Conservation (phyloP, 2,113 vertebrate species). For the Bostrychus sinensis region DNA sequence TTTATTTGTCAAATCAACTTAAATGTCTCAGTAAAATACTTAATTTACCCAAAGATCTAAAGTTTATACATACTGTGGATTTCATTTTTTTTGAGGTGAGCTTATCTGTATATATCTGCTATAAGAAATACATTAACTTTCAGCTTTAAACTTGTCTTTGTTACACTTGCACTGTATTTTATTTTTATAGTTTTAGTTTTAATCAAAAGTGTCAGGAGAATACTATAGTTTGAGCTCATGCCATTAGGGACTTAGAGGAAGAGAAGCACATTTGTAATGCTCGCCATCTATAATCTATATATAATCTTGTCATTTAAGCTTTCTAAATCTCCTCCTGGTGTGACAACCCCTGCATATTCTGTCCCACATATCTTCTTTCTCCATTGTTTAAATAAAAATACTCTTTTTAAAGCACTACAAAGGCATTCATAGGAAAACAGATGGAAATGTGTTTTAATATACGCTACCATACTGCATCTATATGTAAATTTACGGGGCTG, state of each 20-base stretch:
- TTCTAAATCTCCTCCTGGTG: slow-evolving; percentile 52
- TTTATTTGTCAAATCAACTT: no score
- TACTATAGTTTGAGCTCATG: background rate
- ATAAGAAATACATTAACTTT: no score
- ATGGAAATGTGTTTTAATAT: slow-evolving; percentile 46
- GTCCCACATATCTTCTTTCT: slow-evolving; percentile 25
- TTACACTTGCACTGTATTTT: background rate
- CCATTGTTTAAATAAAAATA: slow-evolving; percentile 45
- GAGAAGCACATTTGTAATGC: slow-evolving; percentile 18
- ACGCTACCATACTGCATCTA: slow-evolving; percentile 31
- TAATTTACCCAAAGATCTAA: no score
- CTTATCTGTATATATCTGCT: no score
- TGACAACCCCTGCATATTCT: slow-evolving; percentile 37
- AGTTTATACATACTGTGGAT: no score
- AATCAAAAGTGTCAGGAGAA: background rate
- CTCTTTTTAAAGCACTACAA: slow-evolving; percentile 53
- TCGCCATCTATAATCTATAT: slow-evolving; percentile 22
- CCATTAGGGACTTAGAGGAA: slow-evolving; percentile 15
- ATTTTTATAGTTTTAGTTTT: background rate
- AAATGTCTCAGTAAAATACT: no score
- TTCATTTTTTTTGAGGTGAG: no score
- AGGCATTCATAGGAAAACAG: slow-evolving; percentile 18
- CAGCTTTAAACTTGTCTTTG: slow-evolving; percentile 11
- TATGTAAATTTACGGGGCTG: slow-evolving; percentile 38
- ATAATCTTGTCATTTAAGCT: slow-evolving; percentile 32